phyloP scores from a whole-genome alignment of 2,113 vertebrate genomes.

The Ictalurus furcatus region DNA sequence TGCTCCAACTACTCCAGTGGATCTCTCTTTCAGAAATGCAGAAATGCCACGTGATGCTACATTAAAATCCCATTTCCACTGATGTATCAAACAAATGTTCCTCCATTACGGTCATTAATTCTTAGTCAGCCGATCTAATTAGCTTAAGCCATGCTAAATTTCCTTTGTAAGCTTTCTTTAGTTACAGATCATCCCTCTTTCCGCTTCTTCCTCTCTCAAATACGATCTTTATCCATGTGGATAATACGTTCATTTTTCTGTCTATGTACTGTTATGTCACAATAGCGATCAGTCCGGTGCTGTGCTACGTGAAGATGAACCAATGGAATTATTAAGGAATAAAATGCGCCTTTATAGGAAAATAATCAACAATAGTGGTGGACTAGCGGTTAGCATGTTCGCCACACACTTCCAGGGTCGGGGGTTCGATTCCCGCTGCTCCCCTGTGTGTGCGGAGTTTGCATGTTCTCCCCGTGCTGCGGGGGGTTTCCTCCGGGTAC shows the following conservation, averaged over 20 bases:
- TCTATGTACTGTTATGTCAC: neutral
- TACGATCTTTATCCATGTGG: neutral
- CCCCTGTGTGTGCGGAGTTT: too few species aligned
- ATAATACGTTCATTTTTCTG: neutral
- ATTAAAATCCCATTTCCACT: slow-evolving; percentile 44
- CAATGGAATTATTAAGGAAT: neutral
- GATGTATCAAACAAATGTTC: slow-evolving; percentile 6
- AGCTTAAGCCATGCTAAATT: slow-evolving; percentile 24
- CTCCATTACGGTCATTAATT: slow-evolving; percentile 9
- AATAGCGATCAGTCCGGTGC: neutral
- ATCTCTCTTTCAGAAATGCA: neutral
- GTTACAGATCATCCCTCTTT: neutral
- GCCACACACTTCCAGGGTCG: too few species aligned
- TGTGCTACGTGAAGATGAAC: neutral
- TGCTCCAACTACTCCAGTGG: neutral
- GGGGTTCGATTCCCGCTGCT: too few species aligned
- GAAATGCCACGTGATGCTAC: neutral
- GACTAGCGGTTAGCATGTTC: too few species aligned
- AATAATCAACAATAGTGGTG: neutral
- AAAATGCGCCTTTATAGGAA: neutral
- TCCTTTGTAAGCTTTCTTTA: slow-evolving; percentile 13
- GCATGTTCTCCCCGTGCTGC: too few species aligned
- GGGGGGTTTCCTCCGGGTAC: too few species aligned
- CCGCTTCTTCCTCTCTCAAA: neutral
- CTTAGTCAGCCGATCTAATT: slow-evolving; percentile 26